Base-by-base conservation (phyloP, 2,888 invertebrate species). In the Emesis furor region DNA sequence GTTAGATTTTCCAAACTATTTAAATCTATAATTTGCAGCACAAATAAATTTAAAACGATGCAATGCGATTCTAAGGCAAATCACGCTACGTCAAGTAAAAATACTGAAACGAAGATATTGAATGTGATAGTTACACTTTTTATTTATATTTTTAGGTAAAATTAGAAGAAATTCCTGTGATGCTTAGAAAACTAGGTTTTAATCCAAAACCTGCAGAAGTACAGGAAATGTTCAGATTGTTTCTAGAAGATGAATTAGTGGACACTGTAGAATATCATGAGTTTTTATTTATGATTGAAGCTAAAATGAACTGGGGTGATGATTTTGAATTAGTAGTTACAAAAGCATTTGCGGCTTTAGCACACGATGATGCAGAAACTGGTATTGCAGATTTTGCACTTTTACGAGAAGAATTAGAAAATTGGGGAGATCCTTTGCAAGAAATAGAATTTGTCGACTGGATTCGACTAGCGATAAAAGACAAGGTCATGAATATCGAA, bases 281-380 rank as follows among this genome's bases (percentile, higher is more conserved):
- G 83, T 96, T 92, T 92, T 88, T 94, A 12, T 92, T 93, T 68
- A 96, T 96, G 95, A 93, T 96, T n/a, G 96, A 96, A 90, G 94
- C 94, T 6, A 96, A 96, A 89, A 94, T 95, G 90, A 89, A 81
- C 17, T 94, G 93, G 95, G 96, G 95, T 0, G 96, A 96, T 77
- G 96, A 96, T 65, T 93, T 95, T 37, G 96, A 96, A 83, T 37
- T 89, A 1, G 94, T 89, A 0, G 92, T 96, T 0, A 93, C 92
- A 0, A 93, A 93, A 88, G 95, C 96, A 0, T 94, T 96, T 75
- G 93, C 92, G n/a, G 93, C 93, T 10, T 88, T 96, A 79, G 92
- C 93, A 0, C 94, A 96, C 14, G 96, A 96, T 65, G 95, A 96
- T 3, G 92, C 91, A 77, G 94, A 95, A 86, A 94, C 91, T 6